Percentiles rank a stretch among this genome's conserved stretches.
Conservation (phyloP, 2,797 vertebrate species). For the Leuciscus waleckii region DNA sequence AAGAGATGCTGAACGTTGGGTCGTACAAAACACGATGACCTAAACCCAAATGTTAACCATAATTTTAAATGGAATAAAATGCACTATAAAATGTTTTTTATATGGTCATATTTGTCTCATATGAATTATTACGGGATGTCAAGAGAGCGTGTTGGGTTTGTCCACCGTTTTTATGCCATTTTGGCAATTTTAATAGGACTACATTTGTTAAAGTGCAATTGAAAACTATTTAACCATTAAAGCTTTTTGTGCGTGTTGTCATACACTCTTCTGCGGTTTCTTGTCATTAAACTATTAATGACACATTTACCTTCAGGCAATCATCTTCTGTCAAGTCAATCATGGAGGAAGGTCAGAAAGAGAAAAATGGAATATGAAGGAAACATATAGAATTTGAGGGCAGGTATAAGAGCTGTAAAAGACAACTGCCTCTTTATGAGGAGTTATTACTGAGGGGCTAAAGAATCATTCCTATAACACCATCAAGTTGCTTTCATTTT, state of each 20-base stretch:
- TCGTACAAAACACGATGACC: background rate
- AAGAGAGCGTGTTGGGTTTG: background rate
- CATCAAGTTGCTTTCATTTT: background rate
- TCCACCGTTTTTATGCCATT: background rate
- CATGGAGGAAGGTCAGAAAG: constrained; percentile 9
- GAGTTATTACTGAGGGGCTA: background rate
- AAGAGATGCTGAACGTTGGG: background rate
- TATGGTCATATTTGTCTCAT: background rate
- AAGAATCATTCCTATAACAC: constrained; percentile 29
- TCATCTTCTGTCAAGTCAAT: background rate
- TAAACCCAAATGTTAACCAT: background rate
- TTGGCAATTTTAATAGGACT: background rate
- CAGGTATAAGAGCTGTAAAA: constrained; percentile 35
- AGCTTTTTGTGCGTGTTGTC: constrained; percentile 9
- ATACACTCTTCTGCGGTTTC: background rate
- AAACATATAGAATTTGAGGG: constrained; percentile 23
- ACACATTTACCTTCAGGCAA: background rate
- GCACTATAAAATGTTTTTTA: background rate
- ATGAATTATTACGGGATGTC: background rate
- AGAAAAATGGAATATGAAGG: background rate
- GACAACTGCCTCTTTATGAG: constrained; percentile 43
- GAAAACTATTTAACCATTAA: background rate
- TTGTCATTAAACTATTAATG: constrained; percentile 24
- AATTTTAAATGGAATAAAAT: background rate
- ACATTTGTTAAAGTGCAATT: background rate